These are phyloP conservation scores for Galerucella pusilla DNA, from an alignment of 2,888 invertebrate genomes.

Conservation along the genomic window DNA sequence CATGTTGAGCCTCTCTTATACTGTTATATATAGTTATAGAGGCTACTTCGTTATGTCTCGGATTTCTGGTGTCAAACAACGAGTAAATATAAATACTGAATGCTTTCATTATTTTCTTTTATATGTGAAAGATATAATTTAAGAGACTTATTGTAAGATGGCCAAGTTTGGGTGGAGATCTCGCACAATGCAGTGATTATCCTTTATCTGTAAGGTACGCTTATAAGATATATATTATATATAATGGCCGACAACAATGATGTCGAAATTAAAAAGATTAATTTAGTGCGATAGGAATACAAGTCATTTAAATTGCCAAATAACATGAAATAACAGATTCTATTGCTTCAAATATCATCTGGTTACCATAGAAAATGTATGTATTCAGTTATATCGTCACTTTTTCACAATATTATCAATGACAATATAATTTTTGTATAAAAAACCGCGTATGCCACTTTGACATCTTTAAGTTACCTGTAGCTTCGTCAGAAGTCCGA, in stretches of 20 bases:
- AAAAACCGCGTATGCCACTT: too few relatives aligned
- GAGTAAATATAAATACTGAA: constrained; percentile 25
- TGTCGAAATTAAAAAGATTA: background rate
- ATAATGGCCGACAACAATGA: background rate
- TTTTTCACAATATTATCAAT: too few relatives aligned
- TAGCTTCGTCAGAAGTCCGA: too few relatives aligned
- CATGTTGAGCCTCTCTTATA: constrained; percentile 49
- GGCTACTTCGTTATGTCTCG: constrained; percentile 31
- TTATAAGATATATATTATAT: background rate
- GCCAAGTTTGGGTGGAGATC: constrained; percentile 4
- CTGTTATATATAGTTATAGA: constrained; percentile 29
- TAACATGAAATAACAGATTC: background rate
- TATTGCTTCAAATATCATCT: background rate
- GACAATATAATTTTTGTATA: too few relatives aligned
- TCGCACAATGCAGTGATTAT: background rate
- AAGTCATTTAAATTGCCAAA: background rate
- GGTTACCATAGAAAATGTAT: background rate
- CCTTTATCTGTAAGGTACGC: background rate
- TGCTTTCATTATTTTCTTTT: constrained; percentile 14
- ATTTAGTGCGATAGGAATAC: background rate
- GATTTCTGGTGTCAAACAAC: constrained; percentile 26
- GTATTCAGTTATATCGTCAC: too few relatives aligned
- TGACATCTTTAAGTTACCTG: too few relatives aligned
- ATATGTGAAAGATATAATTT: constrained; percentile 6
- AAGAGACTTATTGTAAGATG: constrained; percentile 3